A percentile compares a stretch with the other conserved stretches of the same genome.
phyloP scores from a whole-genome alignment of 2,797 vertebrate genomes.

The Mormyrus hasselquistii region DNA sequence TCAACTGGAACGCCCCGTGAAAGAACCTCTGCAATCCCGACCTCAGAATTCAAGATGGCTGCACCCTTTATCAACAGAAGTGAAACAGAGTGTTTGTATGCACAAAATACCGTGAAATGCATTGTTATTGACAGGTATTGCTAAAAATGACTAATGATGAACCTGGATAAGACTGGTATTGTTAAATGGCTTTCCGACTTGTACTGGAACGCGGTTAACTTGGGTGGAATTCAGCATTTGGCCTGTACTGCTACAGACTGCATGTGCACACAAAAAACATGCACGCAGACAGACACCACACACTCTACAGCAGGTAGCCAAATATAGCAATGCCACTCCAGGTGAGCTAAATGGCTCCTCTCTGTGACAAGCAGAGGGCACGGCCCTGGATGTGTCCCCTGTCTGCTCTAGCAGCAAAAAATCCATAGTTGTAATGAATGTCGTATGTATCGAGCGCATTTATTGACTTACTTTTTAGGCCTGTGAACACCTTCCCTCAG shows the following conservation, averaged over 20 bases:
- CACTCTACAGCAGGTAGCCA: not conserved
- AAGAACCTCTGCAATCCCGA: not conserved
- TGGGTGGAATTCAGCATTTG: not conserved
- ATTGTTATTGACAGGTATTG: not conserved
- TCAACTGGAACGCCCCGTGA: not conserved
- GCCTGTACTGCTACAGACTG: not conserved
- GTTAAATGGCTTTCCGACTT: not conserved
- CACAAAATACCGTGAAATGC: not conserved
- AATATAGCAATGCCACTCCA: not conserved
- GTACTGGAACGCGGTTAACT: not conserved
- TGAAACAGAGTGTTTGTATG: not conserved
- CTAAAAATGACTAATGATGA: not conserved
- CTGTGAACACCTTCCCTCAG: not conserved
- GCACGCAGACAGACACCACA: conserved; percentile 10
- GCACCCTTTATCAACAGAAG: not conserved
- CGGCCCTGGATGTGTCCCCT: conserved; percentile 20
- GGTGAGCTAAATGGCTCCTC: not conserved
- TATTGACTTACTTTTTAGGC: conserved; percentile 26
- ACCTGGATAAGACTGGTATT: not conserved
- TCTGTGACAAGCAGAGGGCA: not conserved
- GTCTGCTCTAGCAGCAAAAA: conserved; percentile 31
- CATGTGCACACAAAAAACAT: not conserved
- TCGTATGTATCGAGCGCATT: conserved; percentile 29
- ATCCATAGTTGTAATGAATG: conserved; percentile 37
- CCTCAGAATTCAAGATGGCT: not conserved